Evolutionary conservation across 2,113 vertebrate genomes (phyloP).

Genomic region (Alligator sinensis): DNA sequence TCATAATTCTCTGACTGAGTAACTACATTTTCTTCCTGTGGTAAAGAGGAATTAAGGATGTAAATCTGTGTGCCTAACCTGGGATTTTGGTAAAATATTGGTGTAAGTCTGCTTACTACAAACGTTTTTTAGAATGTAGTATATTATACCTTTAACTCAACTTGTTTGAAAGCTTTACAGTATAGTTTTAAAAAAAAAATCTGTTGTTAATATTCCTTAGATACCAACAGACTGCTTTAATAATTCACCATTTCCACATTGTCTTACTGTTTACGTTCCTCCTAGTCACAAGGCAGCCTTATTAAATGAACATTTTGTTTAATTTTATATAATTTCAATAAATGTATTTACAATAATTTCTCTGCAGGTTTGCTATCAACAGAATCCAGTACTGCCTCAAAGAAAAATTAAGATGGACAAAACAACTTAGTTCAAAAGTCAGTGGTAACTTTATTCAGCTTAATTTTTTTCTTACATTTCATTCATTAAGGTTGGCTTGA

Average conservation of each 20-base stretch:
- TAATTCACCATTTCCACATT: not conserved
- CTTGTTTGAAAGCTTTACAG: too few species aligned
- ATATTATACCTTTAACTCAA: too few species aligned
- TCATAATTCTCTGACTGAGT: not conserved
- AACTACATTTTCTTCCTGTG: not conserved
- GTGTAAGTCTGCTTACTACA: not conserved
- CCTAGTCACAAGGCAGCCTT: not conserved
- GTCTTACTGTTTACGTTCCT: not conserved
- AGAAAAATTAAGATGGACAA: constrained; percentile 63
- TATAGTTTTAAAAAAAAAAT: too few species aligned
- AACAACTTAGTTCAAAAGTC: constrained; percentile 60
- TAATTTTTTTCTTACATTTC: not conserved
- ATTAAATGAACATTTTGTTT: not conserved
- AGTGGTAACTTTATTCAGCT: constrained; percentile 52
- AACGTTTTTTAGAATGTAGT: too few species aligned
- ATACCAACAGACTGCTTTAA: too few species aligned
- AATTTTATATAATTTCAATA: not conserved
- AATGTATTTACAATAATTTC: not conserved
- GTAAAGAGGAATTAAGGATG: not conserved
- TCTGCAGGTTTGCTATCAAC: constrained; percentile 52
- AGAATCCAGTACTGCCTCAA: constrained; percentile 22
- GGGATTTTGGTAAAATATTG: too few species aligned
- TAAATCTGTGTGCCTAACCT: too few species aligned
- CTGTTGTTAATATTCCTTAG: too few species aligned
- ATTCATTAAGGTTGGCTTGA: not conserved